Evolutionary conservation across 2,113 vertebrate species (phyloP).

Genomic region (Poicephalus meyeri): DNA sequence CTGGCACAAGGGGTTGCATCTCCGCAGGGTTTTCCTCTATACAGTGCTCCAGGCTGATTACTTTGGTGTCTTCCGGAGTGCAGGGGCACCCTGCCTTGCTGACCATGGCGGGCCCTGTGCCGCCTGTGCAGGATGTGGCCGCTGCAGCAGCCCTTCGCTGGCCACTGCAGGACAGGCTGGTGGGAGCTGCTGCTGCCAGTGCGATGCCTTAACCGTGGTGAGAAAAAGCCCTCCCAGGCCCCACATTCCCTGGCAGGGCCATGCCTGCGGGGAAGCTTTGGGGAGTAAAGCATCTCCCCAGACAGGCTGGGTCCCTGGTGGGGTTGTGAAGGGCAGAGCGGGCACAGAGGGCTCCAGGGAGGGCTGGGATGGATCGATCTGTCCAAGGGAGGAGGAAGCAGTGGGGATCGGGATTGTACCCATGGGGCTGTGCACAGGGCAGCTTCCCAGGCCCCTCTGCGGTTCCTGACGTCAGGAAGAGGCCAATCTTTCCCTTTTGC

Average conservation of each 20-base stretch:
- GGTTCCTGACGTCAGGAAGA: rapidly evolving
- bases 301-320: not conserved
- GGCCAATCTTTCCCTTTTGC: not conserved
- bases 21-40: not conserved
- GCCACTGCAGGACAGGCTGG: not conserved
- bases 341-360: not conserved
- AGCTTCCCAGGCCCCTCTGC: not conserved
- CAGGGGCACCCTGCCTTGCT: not conserved
- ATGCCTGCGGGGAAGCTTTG: not conserved
- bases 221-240: not conserved
- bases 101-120: not conserved
- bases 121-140: not conserved
- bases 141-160: not conserved
- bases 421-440: rapidly evolving
- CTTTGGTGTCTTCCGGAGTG: not conserved
- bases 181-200: not conserved
- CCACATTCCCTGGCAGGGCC: no score
- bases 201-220: rapidly evolving
- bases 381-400: not conserved
- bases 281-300: not conserved
- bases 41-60: no score
- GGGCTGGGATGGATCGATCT: not conserved
- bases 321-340: not conserved
- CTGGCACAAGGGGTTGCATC: not conserved
- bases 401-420: not conserved